Base-by-base conservation (phyloP, 92 coral and sea anemone species). In the Epizoanthus fatuus region DNA sequence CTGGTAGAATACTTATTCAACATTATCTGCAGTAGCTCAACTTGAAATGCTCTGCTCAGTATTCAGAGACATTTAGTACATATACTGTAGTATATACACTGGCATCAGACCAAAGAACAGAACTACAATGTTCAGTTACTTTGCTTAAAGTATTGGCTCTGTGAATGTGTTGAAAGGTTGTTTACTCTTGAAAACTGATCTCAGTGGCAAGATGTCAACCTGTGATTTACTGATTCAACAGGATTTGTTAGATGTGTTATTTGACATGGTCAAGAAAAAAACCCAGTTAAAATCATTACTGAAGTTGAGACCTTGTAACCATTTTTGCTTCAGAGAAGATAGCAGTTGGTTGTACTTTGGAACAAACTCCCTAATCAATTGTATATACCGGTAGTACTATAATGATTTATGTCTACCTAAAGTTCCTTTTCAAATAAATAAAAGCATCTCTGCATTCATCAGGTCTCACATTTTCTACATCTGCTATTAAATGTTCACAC, bases 381-480 rank as follows among this genome's bases (percentile, higher is more conserved):
- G n/a, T 15, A 67, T 67, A 32, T 67, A 39, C 69, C 42, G 35
- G 14, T 64, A 32, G 32, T 64, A n/a, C 69, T 64, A 64, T 64
- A 64, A 67, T 67, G 72, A 37, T 67, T 67, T 67, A 67, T 67
- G 49, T 67, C 72, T 67, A 15, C 52, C 72, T 38, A 15, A 67
- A 67, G 72, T 67, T 67, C 72, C 72, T 67, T 67, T 67, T 67
- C 22, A 67, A 67, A 67, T 67, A 67, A 37, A 67, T 67, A 67
- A 67, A 67, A 67, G 72, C 72, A 67, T 67, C 72, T 35, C 72
- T 66, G 72, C 72, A 66, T 66, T 66, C 72, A 67, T 32, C 72
- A 67, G 72, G 72, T 67, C 49, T 67, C 72, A 67, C 49, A 67
- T 67, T 67, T 67, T 38, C 72, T 0, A 67, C 72, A 67, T 67